Evolutionary conservation across 2,113 vertebrate genomes (phyloP).

Genomic region (Athene noctua): DNA sequence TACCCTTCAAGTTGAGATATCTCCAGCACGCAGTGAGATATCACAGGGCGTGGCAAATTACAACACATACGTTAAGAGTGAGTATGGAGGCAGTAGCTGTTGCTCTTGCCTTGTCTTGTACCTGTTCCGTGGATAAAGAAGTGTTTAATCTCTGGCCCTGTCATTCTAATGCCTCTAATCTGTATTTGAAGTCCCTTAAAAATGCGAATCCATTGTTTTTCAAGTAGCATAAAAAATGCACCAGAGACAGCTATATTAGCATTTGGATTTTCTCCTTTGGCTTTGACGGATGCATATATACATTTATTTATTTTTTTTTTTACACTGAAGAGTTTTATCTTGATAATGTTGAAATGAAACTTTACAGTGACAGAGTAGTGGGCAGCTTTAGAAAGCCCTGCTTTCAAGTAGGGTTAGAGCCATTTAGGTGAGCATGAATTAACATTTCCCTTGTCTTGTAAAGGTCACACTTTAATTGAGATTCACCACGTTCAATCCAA

Average conservation of each 20-base stretch:
- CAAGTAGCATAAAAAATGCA: slow-evolving; percentile 3
- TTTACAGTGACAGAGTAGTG: neutral
- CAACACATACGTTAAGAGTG: neutral
- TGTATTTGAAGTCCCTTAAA: neutral
- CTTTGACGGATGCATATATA: neutral
- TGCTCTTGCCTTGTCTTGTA: neutral
- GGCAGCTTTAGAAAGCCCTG: neutral
- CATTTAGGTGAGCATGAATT: slow-evolving; percentile 39
- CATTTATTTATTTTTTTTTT: neutral
- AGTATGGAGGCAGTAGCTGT: neutral
- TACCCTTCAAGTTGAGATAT: neutral
- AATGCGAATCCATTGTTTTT: neutral
- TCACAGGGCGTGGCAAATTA: neutral
- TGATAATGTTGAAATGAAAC: neutral
- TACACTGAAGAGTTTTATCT: neutral
- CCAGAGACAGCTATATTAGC: neutral
- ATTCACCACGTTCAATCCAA: neutral
- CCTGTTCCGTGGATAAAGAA: neutral
- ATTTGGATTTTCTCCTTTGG: neutral
- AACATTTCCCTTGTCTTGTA: slow-evolving; percentile 44
- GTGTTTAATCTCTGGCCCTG: slow-evolving; percentile 51
- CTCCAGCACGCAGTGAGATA: neutral
- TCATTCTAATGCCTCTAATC: slow-evolving; percentile 2
- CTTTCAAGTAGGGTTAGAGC: slow-evolving; percentile 1
- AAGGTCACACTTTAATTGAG: slow-evolving; percentile 60